Conservation (phyloP, 2,797 vertebrate genomes). For the Ataeniobius toweri region DNA sequence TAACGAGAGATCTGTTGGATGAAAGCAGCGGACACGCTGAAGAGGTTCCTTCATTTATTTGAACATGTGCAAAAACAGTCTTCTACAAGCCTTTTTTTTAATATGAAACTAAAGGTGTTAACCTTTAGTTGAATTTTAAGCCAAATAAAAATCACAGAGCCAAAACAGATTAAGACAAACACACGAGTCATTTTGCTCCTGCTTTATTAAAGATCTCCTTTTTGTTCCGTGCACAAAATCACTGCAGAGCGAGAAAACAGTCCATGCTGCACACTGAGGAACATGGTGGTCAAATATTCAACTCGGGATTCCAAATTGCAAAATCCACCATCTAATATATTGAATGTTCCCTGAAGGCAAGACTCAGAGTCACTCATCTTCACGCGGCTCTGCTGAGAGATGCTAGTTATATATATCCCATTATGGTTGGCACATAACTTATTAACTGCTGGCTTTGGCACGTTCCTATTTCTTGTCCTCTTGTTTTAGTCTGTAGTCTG, state of each 20-base stretch:
- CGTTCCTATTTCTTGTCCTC: slow-evolving; percentile 57
- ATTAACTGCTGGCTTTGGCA: slow-evolving; percentile 53
- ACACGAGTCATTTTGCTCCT: background rate
- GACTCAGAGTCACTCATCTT: background rate
- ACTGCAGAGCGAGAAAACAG: background rate
- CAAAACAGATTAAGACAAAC: slow-evolving; percentile 37
- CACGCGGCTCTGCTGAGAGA: slow-evolving; percentile 3
- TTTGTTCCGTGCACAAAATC: background rate
- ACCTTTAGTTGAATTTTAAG: slow-evolving; percentile 27
- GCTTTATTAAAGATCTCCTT: background rate
- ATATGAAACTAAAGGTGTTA: slow-evolving; percentile 8
- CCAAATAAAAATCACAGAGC: slow-evolving; percentile 50
- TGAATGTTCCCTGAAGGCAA: slow-evolving; percentile 1
- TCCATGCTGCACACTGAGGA: background rate
- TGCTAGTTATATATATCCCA: background rate
- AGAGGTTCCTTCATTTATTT: slow-evolving; percentile 25
- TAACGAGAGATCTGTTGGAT: slow-evolving; percentile 40
- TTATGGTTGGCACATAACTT: background rate
- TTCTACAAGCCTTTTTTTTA: slow-evolving; percentile 19
- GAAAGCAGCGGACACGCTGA: slow-evolving; percentile 24
- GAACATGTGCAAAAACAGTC: slow-evolving; percentile 17
- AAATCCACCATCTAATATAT: background rate
- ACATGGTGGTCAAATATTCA: background rate
- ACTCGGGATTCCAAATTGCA: background rate
- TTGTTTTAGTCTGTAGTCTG: slow-evolving; percentile 90